Evolutionary conservation across 2,888 invertebrate genomes (phyloP).

Genomic region (Himalopsyche japonica): DNA sequence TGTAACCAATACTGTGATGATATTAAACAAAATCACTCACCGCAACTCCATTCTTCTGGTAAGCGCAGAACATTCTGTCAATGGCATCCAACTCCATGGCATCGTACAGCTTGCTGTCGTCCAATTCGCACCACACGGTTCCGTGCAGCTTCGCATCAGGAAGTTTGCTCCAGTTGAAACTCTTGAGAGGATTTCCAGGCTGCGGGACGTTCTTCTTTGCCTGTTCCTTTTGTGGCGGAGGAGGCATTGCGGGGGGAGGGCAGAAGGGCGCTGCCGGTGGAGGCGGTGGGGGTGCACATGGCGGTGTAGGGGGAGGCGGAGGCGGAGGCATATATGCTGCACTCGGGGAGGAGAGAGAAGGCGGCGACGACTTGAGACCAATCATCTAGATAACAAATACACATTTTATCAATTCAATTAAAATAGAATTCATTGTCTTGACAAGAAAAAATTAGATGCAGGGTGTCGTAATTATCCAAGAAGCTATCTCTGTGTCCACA

Average conservation of each 20-base stretch:
- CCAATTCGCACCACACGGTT: slow-evolving; percentile 93
- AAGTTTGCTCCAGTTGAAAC: slow-evolving; percentile 96
- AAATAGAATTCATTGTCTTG: too few species aligned
- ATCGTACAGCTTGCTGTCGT: slow-evolving; percentile 89
- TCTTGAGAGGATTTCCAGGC: slow-evolving; percentile 89
- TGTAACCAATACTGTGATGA: too few species aligned
- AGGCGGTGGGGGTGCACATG: slow-evolving; percentile 63
- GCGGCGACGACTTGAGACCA: slow-evolving; percentile 34
- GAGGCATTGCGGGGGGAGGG: slow-evolving; percentile 58
- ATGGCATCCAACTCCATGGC: slow-evolving; percentile 90
- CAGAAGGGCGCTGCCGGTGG: slow-evolving; percentile 64
- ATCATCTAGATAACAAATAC: slow-evolving; percentile 38
- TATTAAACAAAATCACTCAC: slow-evolving; percentile 52
- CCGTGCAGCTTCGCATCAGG: slow-evolving; percentile 89
- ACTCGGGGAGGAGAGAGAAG: slow-evolving; percentile 42
- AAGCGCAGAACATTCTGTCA: slow-evolving; percentile 92
- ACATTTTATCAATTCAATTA: background rate
- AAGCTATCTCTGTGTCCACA: too few species aligned
- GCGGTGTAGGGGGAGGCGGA: slow-evolving; percentile 63
- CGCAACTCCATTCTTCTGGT: slow-evolving; percentile 87
- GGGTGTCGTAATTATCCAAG: too few species aligned
- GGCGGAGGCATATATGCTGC: slow-evolving; percentile 49
- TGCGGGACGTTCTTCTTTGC: slow-evolving; percentile 89
- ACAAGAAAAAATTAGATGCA: too few species aligned
- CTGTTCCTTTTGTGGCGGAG: slow-evolving; percentile 61